phyloP scores from a whole-genome alignment of 2,113 vertebrate species.

The Periophthalmodon schlosseri region DNA sequence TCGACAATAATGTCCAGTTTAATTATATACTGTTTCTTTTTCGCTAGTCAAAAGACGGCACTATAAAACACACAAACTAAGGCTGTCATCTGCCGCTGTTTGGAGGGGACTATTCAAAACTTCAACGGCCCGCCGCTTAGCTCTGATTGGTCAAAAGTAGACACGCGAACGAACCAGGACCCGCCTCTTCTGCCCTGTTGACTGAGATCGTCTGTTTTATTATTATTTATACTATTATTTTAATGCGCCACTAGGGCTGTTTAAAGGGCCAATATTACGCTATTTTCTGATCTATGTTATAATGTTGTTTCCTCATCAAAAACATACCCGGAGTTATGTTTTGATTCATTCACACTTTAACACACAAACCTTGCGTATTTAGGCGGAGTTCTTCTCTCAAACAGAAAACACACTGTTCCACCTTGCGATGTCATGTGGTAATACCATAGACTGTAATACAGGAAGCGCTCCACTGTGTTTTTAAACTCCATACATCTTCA shows the following conservation, averaged over 20 bases:
- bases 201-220: background rate
- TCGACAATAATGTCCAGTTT: background rate
- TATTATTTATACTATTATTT: too few species aligned
- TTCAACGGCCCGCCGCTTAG: conserved; percentile 56
- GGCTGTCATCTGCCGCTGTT: conserved; percentile 60
- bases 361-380: too few species aligned
- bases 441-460: too few species aligned
- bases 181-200: background rate
- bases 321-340: too few species aligned
- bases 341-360: too few species aligned
- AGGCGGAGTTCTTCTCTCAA: too few species aligned
- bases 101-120: conserved; percentile 61
- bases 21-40: background rate
- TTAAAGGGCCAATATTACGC: background rate
- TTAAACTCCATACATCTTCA: too few species aligned
- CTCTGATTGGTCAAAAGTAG: conserved; percentile 53
- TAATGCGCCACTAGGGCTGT: background rate
- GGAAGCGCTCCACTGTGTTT: too few species aligned
- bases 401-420: too few species aligned
- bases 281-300: too few species aligned
- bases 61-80: background rate
- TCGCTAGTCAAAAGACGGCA: background rate
- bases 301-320: too few species aligned
- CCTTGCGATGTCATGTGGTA: too few species aligned
- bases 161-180: conserved; percentile 5